A percentile compares a stretch with the other conserved stretches of the same genome.
Evolutionary conservation across 2,797 vertebrate species (phyloP).

Genomic region (Clangula hyemalis): DNA sequence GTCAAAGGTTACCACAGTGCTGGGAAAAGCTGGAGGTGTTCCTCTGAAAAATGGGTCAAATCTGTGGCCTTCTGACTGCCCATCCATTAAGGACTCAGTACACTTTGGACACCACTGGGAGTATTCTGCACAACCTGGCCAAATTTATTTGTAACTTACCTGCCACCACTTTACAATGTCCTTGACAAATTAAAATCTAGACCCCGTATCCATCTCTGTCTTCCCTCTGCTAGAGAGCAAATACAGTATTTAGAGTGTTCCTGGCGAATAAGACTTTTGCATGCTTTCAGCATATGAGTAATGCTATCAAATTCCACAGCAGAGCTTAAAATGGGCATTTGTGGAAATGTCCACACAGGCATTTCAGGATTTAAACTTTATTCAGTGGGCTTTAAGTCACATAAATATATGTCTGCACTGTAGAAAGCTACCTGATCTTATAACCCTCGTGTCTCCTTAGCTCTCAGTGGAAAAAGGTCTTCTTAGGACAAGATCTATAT

Average conservation of each 20-base stretch:
- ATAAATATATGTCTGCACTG: background rate
- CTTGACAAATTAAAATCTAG: background rate
- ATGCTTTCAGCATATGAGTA: rapidly evolving
- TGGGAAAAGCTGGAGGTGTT: background rate
- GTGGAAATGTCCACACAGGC: background rate
- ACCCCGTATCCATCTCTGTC: rapidly evolving
- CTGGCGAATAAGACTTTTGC: background rate
- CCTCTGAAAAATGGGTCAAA: background rate
- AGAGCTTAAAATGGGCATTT: background rate
- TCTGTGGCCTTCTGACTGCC: background rate
- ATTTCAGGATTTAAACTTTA: background rate
- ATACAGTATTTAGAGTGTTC: background rate
- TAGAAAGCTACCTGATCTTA: background rate
- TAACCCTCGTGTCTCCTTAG: background rate
- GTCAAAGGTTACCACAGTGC: background rate
- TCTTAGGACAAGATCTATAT: background rate
- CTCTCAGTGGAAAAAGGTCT: background rate
- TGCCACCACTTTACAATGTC: background rate
- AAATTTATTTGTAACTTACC: background rate
- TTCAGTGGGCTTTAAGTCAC: too few relatives aligned
- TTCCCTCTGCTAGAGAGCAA: background rate
- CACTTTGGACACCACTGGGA: background rate
- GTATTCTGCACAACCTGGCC: background rate
- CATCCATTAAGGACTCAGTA: background rate
- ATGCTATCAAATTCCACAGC: background rate